phyloP scores from a whole-genome alignment of 92 coral and sea anemone genomes.

The Epizoanthus scotinus region DNA sequence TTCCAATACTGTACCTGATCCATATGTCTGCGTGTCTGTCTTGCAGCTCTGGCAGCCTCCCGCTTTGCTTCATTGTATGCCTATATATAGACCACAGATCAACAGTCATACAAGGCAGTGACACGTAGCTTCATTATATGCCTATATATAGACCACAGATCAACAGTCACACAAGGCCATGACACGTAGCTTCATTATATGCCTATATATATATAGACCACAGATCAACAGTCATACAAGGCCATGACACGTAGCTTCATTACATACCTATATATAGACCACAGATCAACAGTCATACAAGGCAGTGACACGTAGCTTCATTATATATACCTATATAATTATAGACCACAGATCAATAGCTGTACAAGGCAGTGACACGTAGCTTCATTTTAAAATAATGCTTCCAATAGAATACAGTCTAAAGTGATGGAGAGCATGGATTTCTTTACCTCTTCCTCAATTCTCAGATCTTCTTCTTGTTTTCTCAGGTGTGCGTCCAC shows the following conservation, averaged over 20 bases:
- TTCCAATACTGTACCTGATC: conserved; percentile 52
- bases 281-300: not conserved
- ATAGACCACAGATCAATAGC: not conserved
- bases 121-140: conserved; percentile 90
- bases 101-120: not conserved
- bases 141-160: conserved; percentile 42
- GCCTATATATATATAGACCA: conserved; percentile 61
- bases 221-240: not conserved
- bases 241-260: no score
- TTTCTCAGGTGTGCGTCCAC: conserved; percentile 77
- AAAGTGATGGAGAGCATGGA: no score
- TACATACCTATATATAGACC: conserved; percentile 35
- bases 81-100: conserved; percentile 34
- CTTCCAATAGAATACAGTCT: no score
- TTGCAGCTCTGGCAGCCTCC: conserved; percentile 88
- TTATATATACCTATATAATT: conserved; percentile 86
- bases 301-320: no score
- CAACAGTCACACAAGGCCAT: not conserved
- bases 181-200: conserved; percentile 89
- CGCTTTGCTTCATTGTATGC: conserved; percentile 89
- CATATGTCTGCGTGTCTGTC: conserved; percentile 63
- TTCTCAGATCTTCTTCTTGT: conserved; percentile 83
- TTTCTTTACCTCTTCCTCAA: conserved; percentile 97
- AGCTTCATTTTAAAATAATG: no score
- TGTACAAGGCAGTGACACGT: no score